Percentiles rank a stretch among this genome's conserved stretches.
Evolutionary conservation across 2,113 vertebrate genomes (phyloP).

Genomic region (Odontophorus gujanensis): DNA sequence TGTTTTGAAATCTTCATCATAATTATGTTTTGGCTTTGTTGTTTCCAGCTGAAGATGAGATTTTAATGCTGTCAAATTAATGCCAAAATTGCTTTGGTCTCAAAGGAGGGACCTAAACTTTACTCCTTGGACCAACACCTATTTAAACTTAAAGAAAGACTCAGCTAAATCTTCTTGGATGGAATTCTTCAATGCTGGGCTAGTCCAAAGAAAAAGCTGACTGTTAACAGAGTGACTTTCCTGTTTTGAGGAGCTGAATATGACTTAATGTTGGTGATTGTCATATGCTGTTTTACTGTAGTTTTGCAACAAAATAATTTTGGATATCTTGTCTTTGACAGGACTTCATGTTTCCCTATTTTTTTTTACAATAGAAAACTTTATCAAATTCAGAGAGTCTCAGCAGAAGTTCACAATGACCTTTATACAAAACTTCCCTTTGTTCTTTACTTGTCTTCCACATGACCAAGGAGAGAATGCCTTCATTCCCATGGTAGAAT

Average conservation of each 20-base stretch:
- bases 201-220: background rate
- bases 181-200: background rate
- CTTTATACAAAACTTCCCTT: background rate
- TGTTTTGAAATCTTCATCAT: background rate
- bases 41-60: background rate
- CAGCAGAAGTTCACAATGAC: background rate
- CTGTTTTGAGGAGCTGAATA: background rate
- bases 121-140: background rate
- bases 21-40: background rate
- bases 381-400: background rate
- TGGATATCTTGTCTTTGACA: background rate
- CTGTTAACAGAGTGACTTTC: background rate
- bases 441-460: background rate
- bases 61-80: background rate
- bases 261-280: background rate
- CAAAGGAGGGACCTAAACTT: background rate
- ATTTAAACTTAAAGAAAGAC: background rate
- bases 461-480: background rate
- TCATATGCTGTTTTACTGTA: background rate
- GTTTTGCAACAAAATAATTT: background rate
- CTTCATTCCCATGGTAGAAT: no score
- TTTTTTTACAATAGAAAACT: background rate
- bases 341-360: background rate
- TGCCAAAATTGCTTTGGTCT: background rate
- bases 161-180: background rate